A percentile compares a stretch with the other conserved stretches of the same genome.
Evolutionary conservation across 2,797 vertebrate genomes (phyloP).

Genomic region (Pagetopsis macropterus): DNA sequence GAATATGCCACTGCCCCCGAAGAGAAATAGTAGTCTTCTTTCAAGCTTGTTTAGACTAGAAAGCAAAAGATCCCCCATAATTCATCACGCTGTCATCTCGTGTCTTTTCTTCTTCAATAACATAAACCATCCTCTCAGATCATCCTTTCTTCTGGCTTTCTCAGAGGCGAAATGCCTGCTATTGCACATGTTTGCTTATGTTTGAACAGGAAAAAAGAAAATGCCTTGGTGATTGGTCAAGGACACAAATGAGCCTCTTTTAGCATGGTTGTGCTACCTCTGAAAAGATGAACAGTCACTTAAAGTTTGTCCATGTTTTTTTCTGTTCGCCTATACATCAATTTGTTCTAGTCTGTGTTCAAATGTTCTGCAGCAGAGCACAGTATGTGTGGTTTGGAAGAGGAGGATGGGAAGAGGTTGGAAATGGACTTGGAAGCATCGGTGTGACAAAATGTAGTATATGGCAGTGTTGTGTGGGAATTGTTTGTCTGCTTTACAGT

Average conservation of each 20-base stretch:
- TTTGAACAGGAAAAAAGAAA: slow-evolving; percentile 47
- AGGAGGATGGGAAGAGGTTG: slow-evolving; percentile 14
- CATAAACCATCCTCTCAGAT: slow-evolving; percentile 27
- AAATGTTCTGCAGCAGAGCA: slow-evolving; percentile 18
- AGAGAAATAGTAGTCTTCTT: slow-evolving; percentile 58
- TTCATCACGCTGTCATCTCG: slow-evolving; percentile 39
- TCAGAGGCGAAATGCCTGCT: slow-evolving; percentile 15
- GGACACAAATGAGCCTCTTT: slow-evolving; percentile 33
- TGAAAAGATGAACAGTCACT: slow-evolving; percentile 17
- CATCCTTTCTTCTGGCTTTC: slow-evolving; percentile 14
- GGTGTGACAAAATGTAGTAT: slow-evolving; percentile 26
- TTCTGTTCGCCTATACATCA: slow-evolving; percentile 37
- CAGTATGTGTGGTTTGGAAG: slow-evolving; percentile 9
- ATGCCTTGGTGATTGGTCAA: slow-evolving; percentile 11
- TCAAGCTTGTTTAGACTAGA: slow-evolving; percentile 70
- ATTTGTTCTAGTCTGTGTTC: slow-evolving; percentile 4
- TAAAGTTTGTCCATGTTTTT: neutral
- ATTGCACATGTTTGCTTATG: slow-evolving; percentile 45
- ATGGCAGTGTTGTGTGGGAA: slow-evolving; percentile 4
- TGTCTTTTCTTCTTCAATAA: slow-evolving; percentile 39
- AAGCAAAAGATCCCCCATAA: slow-evolving; percentile 50
- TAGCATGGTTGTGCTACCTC: slow-evolving; percentile 18
- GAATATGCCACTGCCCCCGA: slow-evolving; percentile 55
- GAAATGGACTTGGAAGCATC: slow-evolving; percentile 18
- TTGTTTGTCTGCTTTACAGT: slow-evolving; percentile 54